These are phyloP conservation scores for Colletes gigas DNA, from an alignment of 1,140 invertebrate genomes.

Conservation along the genomic window DNA sequence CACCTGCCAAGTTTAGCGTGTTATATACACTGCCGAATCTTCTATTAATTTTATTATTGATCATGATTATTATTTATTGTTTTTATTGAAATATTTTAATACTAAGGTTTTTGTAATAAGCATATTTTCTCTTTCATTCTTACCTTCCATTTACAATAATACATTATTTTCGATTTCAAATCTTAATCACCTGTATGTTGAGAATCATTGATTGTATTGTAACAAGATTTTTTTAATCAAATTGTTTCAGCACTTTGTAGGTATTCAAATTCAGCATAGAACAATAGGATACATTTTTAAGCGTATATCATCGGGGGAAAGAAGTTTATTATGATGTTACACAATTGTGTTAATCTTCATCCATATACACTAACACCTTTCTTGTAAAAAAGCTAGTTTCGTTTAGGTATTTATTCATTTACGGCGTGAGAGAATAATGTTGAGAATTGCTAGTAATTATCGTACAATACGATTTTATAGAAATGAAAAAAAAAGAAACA, in stretches of 20 bases:
- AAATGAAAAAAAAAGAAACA: not conserved
- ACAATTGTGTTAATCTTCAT: slow-evolving; percentile 25
- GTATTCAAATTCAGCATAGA: slow-evolving; percentile 2
- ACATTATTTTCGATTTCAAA: not conserved
- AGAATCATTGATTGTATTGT: slow-evolving; percentile 6
- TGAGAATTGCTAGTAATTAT: slow-evolving; percentile 7
- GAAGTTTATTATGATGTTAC: slow-evolving; percentile 24
- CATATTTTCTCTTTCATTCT: slow-evolving; percentile 61
- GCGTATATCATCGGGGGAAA: slow-evolving; percentile 22
- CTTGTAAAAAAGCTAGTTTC: slow-evolving; percentile 12
- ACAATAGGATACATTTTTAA: slow-evolving; percentile 36
- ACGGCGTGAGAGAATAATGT: slow-evolving; percentile 29
- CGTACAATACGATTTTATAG: slow-evolving; percentile 26
- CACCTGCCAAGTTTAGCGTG: slow-evolving; percentile 76
- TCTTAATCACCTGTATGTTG: not conserved
- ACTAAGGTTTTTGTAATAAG: slow-evolving; percentile 81
- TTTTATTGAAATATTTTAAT: slow-evolving; percentile 82
- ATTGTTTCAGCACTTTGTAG: not conserved
- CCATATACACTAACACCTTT: slow-evolving; percentile 13
- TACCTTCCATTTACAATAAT: slow-evolving; percentile 49
- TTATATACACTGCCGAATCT: slow-evolving; percentile 80
- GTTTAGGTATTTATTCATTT: slow-evolving; percentile 3
- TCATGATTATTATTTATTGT: slow-evolving; percentile 81
- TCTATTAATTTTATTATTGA: slow-evolving; percentile 79
- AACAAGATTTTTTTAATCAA: not conserved